Evolutionary conservation across 2,113 vertebrate species (phyloP).

Genomic region (Indicator indicator): DNA sequence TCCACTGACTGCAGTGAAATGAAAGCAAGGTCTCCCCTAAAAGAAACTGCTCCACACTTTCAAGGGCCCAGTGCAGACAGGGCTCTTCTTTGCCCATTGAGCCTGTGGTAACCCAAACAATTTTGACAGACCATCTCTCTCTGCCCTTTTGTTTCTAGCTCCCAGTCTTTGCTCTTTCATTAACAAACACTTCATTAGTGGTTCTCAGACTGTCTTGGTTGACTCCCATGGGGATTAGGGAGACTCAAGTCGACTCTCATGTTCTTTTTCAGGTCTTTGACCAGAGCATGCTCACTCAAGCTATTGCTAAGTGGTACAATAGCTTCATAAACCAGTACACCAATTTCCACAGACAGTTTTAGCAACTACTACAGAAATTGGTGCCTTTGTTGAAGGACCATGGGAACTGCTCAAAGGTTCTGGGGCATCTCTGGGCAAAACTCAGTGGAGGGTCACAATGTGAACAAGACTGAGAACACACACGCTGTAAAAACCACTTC

Average conservation of each 20-base stretch:
- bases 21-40: background rate
- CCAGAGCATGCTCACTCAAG: background rate
- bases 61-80: background rate
- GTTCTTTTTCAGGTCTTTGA: background rate
- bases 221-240: background rate
- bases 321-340: background rate
- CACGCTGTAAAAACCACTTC: slow-evolving; percentile 38
- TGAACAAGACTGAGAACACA: slow-evolving; percentile 18
- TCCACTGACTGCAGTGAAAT: background rate
- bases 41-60: background rate
- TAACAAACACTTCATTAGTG: slow-evolving; percentile 36
- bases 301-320: background rate
- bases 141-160: background rate
- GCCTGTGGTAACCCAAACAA: background rate
- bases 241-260: background rate
- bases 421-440: background rate
- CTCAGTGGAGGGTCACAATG: background rate
- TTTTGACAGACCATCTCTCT: background rate
- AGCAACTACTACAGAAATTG: background rate
- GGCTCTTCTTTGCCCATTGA: background rate
- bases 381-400: background rate
- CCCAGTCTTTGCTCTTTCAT: slow-evolving; percentile 15
- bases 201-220: slow-evolving; percentile 15
- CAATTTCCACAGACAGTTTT: slow-evolving; percentile 13
- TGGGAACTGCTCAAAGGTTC: background rate